These are phyloP conservation scores for Thomomys bottae DNA, from an alignment of 2,113 vertebrate species.

Conservation along the genomic window DNA sequence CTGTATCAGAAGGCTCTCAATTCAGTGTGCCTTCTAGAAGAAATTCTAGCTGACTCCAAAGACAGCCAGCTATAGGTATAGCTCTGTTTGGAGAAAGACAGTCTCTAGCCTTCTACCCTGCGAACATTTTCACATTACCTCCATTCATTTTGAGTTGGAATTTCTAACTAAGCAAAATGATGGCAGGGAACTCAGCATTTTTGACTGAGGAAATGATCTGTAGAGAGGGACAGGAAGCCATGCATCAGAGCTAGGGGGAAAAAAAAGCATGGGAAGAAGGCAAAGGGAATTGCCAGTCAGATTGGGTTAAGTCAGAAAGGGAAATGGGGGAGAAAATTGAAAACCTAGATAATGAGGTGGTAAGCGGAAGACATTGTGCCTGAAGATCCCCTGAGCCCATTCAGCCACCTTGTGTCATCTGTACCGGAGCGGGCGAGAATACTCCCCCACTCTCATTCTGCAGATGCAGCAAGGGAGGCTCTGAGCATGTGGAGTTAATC, in stretches of 20 bases:
- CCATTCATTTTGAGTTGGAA: neutral
- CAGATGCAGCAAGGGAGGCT: fast-evolving
- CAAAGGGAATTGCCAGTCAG: neutral
- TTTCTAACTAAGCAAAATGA: neutral
- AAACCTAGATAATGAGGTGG: neutral
- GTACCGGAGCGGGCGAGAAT: neutral
- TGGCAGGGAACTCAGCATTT: too few relatives aligned
- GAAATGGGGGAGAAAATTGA: neutral
- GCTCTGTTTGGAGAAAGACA: neutral
- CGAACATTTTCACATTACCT: neutral
- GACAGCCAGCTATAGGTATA: neutral
- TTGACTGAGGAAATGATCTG: neutral
- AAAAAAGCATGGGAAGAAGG: neutral
- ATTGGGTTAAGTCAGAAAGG: neutral
- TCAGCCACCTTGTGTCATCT: too few relatives aligned
- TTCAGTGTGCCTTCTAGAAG: neutral
- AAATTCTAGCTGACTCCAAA: neutral
- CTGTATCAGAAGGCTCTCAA: fast-evolving
- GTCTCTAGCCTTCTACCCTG: neutral
- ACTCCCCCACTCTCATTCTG: neutral
- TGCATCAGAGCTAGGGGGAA: neutral
- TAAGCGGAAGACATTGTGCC: neutral
- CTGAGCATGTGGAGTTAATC: neutral
- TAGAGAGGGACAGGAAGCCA: neutral
- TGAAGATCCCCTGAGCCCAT: too few relatives aligned